These are phyloP conservation scores for Eretmochelys imbricata DNA, from an alignment of 2,113 vertebrate species.

Conservation along the genomic window DNA sequence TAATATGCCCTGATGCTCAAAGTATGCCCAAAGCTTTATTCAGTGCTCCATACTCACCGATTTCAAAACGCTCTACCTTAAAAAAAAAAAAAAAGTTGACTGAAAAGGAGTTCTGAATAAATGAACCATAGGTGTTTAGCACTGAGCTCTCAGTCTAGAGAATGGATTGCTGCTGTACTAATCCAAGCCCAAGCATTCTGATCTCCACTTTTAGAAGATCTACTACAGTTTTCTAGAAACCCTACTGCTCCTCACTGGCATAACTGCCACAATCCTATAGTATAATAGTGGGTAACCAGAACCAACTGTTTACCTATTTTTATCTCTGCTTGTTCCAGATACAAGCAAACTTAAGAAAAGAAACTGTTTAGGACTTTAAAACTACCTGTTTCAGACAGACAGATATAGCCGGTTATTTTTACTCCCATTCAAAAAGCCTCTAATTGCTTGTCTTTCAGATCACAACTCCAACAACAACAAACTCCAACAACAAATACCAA, in stretches of 20 bases:
- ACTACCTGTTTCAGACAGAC: not conserved
- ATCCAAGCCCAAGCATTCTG: not conserved
- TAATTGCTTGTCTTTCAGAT: not conserved
- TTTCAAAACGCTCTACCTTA: not conserved
- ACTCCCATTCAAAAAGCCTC: not conserved
- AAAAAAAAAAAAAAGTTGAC: not conserved
- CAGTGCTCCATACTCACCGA: not conserved
- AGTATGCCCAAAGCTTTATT: not conserved
- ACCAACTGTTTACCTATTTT: not conserved
- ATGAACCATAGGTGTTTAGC: not conserved
- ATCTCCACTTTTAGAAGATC: not conserved
- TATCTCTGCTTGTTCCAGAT: not conserved
- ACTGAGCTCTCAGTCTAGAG: not conserved
- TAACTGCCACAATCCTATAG: not conserved
- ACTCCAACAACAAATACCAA: rapidly evolving
- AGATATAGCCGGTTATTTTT: not conserved
- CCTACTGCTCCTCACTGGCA: not conserved
- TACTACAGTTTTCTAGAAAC: not conserved
- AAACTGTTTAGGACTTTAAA: not conserved
- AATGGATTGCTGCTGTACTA: not conserved
- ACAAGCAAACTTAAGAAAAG: not conserved
- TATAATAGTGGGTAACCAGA: not conserved
- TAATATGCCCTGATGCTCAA: not conserved
- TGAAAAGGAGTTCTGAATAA: not conserved
- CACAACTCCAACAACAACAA: not conserved